phyloP scores from a whole-genome alignment of 2,797 vertebrate species.

The Acomys russatus region DNA sequence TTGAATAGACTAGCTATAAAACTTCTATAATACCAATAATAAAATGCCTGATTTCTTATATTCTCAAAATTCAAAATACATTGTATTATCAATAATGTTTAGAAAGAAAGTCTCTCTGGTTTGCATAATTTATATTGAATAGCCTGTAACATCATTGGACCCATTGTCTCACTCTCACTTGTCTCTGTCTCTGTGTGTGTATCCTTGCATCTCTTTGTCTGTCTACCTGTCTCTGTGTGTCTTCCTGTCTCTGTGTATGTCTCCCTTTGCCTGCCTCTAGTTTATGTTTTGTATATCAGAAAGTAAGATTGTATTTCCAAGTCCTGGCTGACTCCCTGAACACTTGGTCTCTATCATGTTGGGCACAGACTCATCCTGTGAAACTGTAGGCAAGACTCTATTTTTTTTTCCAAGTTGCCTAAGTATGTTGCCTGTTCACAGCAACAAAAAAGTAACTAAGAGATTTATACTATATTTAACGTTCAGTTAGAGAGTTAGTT shows the following conservation, averaged over 20 bases:
- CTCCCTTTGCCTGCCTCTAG: background rate
- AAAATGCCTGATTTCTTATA: background rate
- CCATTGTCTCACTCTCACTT: background rate
- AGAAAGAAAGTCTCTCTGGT: background rate
- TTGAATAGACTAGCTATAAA: background rate
- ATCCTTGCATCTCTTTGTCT: too few relatives aligned
- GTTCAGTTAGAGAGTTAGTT: background rate
- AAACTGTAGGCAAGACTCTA: background rate
- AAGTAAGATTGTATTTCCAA: background rate
- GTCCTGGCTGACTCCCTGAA: too few relatives aligned
- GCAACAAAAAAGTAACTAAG: background rate
- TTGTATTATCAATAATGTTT: constrained; percentile 9
- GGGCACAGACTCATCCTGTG: background rate
- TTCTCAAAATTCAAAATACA: constrained; percentile 38
- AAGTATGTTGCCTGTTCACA: background rate
- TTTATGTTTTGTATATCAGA: background rate
- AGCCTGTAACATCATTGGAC: background rate
- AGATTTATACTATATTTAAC: background rate
- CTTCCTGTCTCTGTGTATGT: too few relatives aligned
- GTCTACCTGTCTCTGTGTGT: background rate
- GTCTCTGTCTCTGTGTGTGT: background rate
- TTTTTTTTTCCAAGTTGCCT: background rate
- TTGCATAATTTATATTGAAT: background rate
- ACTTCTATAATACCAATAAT: background rate
- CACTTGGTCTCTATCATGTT: background rate